Conservation (phyloP, 2,113 vertebrate species). For the Sprattus sprattus region DNA sequence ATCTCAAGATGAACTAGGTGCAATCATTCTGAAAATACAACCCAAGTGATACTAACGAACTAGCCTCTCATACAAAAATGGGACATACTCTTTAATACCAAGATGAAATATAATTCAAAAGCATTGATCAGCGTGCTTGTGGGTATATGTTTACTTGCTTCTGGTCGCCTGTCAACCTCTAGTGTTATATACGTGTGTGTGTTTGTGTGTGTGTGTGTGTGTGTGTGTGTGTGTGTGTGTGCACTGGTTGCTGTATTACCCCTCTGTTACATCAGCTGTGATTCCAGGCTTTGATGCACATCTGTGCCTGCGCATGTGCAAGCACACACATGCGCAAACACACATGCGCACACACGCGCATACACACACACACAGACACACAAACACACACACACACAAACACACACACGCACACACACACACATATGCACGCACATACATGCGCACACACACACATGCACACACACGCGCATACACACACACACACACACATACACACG, state of each 20-base stretch:
- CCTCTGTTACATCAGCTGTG: slow-evolving; percentile 5
- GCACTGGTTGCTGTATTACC: not conserved
- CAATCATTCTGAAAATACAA: no score
- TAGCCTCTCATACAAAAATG: not conserved
- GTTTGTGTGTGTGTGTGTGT: not conserved
- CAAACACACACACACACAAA: slow-evolving; percentile 7
- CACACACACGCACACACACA: slow-evolving; percentile 17
- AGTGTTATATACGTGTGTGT: not conserved
- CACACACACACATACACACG: slow-evolving; percentile 12
- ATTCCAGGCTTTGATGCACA: slow-evolving; percentile 14
- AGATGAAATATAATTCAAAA: not conserved
- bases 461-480: not conserved
- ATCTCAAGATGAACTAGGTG: not conserved
- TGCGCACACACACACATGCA: not conserved
- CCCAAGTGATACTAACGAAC: not conserved
- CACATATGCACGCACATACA: no score
- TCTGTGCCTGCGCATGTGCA: not conserved
- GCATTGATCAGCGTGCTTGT: not conserved
- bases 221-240: not conserved
- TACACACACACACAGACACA: not conserved
- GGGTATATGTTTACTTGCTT: not conserved
- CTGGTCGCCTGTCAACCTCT: not conserved
- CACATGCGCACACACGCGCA: not conserved
- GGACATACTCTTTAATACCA: not conserved
- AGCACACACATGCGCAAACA: not conserved